Conservation (phyloP, 2,113 vertebrate species). For the Limnothrissa miodon region DNA sequence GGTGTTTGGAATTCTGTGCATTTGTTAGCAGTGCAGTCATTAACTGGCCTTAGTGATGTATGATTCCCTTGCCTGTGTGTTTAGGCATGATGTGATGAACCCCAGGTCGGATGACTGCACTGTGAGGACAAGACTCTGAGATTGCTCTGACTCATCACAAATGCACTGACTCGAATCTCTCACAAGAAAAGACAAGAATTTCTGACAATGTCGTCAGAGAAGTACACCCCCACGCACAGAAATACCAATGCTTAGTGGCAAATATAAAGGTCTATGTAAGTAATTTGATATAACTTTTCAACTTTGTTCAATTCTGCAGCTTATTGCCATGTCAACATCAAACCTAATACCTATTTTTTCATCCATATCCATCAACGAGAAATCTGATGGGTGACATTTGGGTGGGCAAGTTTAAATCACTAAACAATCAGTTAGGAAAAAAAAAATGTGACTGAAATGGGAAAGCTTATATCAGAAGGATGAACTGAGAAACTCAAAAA, state of each 20-base stretch:
- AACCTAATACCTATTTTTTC: no score
- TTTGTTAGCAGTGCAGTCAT: not conserved
- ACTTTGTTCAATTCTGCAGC: no score
- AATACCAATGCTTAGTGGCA: not conserved
- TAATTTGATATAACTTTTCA: no score
- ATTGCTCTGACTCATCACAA: not conserved
- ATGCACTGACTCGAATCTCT: not conserved
- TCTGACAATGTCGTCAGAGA: not conserved
- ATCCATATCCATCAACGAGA: no score
- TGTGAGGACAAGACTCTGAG: not conserved
- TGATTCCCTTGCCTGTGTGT: not conserved
- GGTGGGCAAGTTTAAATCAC: no score
- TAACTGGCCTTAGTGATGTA: not conserved
- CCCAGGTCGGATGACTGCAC: not conserved
- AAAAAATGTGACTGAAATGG: no score
- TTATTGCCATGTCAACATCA: no score
- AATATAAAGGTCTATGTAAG: constrained; percentile 39
- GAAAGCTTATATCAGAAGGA: no score
- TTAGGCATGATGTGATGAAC: not conserved
- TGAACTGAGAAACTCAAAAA: no score
- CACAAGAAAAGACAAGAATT: not conserved
- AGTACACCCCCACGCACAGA: not conserved
- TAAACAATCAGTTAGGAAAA: no score
- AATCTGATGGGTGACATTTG: no score
- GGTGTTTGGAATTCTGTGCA: no score